Conservation (phyloP, 2,113 vertebrate genomes). For the Odontesthes bonariensis region DNA sequence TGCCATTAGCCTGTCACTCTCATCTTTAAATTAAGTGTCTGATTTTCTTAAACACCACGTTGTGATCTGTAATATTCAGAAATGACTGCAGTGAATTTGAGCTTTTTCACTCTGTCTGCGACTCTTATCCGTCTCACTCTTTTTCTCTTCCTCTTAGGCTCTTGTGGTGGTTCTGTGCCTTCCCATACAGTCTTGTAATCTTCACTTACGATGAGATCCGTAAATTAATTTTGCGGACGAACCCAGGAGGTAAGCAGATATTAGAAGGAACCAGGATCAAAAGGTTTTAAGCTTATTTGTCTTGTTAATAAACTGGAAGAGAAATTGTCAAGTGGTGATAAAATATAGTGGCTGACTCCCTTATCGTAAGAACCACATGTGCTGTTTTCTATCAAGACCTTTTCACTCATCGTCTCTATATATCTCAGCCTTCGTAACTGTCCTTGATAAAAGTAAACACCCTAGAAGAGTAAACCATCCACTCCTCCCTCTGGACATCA, state of each 20-base stretch:
- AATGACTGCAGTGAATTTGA: constrained; percentile 54
- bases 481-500: constrained; percentile 14
- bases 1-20: constrained; percentile 62
- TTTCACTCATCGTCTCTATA: not conserved
- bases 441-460: constrained; percentile 17
- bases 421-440: not conserved
- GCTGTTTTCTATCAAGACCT: constrained; percentile 27
- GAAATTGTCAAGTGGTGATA: not conserved
- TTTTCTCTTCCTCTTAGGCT: constrained; percentile 55
- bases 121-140: constrained; percentile 19
- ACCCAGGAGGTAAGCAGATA: constrained; percentile 82
- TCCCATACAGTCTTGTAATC: constrained; percentile 85
- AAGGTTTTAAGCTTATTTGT: constrained; percentile 55
- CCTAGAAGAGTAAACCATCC: constrained; percentile 17
- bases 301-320: constrained; percentile 52
- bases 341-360: constrained; percentile 8
- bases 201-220: constrained; percentile 86
- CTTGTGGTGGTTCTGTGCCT: constrained; percentile 85
- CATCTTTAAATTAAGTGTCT: constrained; percentile 59
- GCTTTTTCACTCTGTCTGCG: constrained; percentile 34
- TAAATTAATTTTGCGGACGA: constrained; percentile 82
- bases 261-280: constrained; percentile 45
- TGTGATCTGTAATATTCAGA: constrained; percentile 57
- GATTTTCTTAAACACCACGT: constrained; percentile 53
- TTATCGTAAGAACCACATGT: constrained; percentile 21